A percentile compares a stretch with the other conserved stretches of the same genome.
Evolutionary conservation across 2,888 invertebrate species (phyloP).

Genomic region (Amphipyra berbera): DNA sequence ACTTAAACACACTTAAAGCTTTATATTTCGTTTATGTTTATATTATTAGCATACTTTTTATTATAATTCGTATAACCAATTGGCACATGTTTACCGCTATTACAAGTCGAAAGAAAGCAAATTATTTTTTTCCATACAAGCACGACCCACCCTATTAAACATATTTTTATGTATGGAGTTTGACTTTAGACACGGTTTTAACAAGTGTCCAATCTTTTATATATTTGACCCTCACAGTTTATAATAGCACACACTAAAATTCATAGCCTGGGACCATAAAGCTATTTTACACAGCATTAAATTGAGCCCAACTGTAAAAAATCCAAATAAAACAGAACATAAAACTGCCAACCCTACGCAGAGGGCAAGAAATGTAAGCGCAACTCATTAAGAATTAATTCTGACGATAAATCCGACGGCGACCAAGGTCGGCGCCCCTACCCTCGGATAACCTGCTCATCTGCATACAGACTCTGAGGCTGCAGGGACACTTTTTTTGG

Average conservation of each 20-base stretch:
- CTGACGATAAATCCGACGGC: slow-evolving; percentile 50
- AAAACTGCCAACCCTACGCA: slow-evolving; percentile 40
- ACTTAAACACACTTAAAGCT: too few relatives aligned
- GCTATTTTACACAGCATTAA: slow-evolving; percentile 36
- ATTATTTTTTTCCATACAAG: too few relatives aligned
- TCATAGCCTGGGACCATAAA: slow-evolving; percentile 14
- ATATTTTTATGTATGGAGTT: too few relatives aligned
- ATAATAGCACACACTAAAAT: neutral
- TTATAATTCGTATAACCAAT: too few relatives aligned
- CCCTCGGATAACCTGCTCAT: slow-evolving; percentile 47
- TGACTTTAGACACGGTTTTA: too few relatives aligned
- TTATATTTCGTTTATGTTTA: too few relatives aligned
- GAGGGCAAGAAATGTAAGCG: slow-evolving; percentile 56
- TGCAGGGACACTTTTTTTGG: slow-evolving; percentile 36
- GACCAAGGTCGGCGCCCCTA: slow-evolving; percentile 49
- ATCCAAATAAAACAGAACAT: slow-evolving; percentile 38
- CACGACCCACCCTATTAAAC: too few relatives aligned
- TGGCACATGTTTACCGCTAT: too few relatives aligned
- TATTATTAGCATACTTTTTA: too few relatives aligned
- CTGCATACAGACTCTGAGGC: slow-evolving; percentile 37
- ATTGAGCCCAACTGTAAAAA: slow-evolving; percentile 45
- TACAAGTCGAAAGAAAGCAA: too few relatives aligned
- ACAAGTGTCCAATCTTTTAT: too few relatives aligned
- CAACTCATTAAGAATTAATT: slow-evolving; percentile 60
- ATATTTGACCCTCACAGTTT: neutral